Percentiles rank a stretch among this genome's conserved stretches.
Conservation (phyloP, 2,113 vertebrate genomes). For the Oxyura jamaicensis region DNA sequence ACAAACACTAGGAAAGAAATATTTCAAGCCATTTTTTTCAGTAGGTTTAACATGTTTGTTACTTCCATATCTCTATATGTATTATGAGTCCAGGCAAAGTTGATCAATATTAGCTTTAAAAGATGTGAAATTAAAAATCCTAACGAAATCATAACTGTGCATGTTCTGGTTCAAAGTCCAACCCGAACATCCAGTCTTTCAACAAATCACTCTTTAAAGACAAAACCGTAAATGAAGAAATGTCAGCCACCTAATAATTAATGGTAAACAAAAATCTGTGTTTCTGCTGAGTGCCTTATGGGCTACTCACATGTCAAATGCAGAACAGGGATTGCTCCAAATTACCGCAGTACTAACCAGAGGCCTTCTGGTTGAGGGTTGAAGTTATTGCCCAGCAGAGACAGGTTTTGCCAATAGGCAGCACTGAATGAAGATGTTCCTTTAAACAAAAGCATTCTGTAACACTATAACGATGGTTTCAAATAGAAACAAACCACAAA, state of each 20-base stretch:
- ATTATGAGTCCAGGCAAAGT: neutral
- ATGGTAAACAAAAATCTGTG: neutral
- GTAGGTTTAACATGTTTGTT: neutral
- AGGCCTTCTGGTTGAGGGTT: neutral
- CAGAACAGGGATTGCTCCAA: neutral
- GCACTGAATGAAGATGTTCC: neutral
- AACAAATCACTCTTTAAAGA: neutral
- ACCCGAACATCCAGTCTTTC: neutral
- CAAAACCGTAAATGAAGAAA: neutral
- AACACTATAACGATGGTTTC: neutral
- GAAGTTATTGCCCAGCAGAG: neutral
- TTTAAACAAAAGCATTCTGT: neutral
- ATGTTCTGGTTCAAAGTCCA: neutral
- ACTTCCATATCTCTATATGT: neutral
- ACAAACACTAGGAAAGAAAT: neutral
- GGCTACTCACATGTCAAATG: neutral
- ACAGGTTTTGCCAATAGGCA: neutral
- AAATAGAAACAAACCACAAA: neutral
- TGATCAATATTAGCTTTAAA: neutral
- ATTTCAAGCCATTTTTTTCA: neutral
- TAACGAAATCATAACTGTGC: neutral
- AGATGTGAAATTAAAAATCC: neutral
- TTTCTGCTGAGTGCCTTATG: neutral
- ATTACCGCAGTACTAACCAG: neutral
- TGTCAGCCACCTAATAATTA: neutral